Conservation (phyloP, 64 coral and sea anemone species). For the Montipora foliosa region DNA sequence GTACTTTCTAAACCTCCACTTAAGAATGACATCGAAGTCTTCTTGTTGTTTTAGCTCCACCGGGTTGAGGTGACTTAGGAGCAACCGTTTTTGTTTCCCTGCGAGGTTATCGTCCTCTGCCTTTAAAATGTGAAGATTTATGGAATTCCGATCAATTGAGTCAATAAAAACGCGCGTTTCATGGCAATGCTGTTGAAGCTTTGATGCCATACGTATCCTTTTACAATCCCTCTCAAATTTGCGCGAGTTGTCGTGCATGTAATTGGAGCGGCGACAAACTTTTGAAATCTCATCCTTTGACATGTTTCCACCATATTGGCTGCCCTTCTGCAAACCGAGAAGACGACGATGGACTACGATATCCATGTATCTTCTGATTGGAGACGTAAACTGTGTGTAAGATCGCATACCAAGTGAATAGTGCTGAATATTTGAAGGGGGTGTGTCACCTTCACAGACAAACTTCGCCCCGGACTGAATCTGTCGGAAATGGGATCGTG, state of each 20-base stretch:
- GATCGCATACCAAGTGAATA: constrained; percentile 63
- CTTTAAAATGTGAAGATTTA: constrained; percentile 57
- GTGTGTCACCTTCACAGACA: constrained; percentile 49
- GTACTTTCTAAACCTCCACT: not conserved
- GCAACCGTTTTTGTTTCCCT: constrained; percentile 38
- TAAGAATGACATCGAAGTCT: not conserved
- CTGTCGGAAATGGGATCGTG: constrained; percentile 38
- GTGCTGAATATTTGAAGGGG: constrained; percentile 42
- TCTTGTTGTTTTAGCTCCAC: not conserved
- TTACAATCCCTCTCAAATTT: constrained; percentile 88
- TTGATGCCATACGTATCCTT: constrained; percentile 63
- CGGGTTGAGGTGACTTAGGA: constrained; percentile 55
- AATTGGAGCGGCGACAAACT: constrained; percentile 77
- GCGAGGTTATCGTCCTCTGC: constrained; percentile 60
- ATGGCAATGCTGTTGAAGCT: constrained; percentile 42
- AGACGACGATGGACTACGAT: constrained; percentile 84
- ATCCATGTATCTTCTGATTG: constrained; percentile 89
- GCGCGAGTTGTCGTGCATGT: constrained; percentile 52
- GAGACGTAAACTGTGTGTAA: constrained; percentile 89
- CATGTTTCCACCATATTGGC: not conserved
- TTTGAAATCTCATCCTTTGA: constrained; percentile 58
- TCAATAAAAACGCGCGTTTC: constrained; percentile 58
- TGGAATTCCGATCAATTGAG: constrained; percentile 42
- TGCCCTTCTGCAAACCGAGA: not conserved
- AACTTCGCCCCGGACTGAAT: constrained; percentile 70